Evolutionary conservation across 2,797 vertebrate genomes (phyloP), one percentile per base, ranked within the genome.

Genomic region (Typhlichthys eigenmanni): DNA sequence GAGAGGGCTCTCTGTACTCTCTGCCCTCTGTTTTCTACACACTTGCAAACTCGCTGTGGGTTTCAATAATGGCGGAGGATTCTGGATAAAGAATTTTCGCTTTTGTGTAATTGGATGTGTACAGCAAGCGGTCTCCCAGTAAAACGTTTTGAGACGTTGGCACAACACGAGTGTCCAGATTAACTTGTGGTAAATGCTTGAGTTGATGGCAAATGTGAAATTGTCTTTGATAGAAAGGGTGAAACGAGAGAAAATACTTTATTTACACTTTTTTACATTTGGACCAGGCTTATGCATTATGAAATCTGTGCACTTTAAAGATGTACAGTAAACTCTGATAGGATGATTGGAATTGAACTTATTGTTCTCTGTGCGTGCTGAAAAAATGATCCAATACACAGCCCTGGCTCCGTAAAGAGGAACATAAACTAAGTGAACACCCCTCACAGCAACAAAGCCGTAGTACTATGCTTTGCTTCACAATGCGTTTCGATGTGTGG

Each of bases 1-100:
- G 74, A 88, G 73, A 63, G 56, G 68, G 55, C 64, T 71, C 66
- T 49, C 61, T 60, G 60, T 56, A 48, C 69, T 62, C 54, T 64
- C 72, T 50, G 47, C 51, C 24, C 0, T 14, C 62, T 58, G 55
- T 68, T 64, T 29, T 58, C 61, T 58, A 53, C 2, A 8, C 32
- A 12, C 50, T 60, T 46, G 58, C 24, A 55, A 60, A 53, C 63
- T 47, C 49, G 54, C 45, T 54, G 66, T 47, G 50, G 34, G 17
- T 32, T 47, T 47, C 14, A 55, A 55, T 14, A 47, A 4, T 0
- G 13, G 2, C 50, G 3, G 0, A n/a, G 1, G 24, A 5, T 46
- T 53, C 13, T 46, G 8, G 19, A 16, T 14, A 46, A 61, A 45
- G 47, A 16, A 38, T 10, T 60, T 24, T 11, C 51, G 48, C 19